Evolutionary conservation across 2,113 vertebrate genomes (phyloP).

Genomic region (Globicephala melas): DNA sequence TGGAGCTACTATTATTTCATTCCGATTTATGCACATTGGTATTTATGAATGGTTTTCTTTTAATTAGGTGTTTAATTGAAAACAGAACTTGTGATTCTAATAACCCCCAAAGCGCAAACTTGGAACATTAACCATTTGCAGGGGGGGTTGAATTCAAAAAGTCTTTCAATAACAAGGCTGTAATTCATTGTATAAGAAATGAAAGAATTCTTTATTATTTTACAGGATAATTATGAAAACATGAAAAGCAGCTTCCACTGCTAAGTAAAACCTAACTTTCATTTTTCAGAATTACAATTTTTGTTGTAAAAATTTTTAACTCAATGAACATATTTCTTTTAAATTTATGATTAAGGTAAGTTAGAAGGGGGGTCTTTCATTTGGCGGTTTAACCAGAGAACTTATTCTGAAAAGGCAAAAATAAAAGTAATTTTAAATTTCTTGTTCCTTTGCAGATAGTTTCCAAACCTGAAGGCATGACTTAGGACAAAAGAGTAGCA

Average conservation of each 20-base stretch:
- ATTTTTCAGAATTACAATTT: conserved; percentile 24
- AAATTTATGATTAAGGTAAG: conserved; percentile 29
- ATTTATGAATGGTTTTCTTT: conserved; percentile 54
- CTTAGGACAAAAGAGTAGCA: not conserved
- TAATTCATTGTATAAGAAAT: not conserved
- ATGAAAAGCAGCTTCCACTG: conserved; percentile 14
- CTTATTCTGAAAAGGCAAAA: conserved; percentile 19
- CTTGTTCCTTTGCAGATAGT: not conserved
- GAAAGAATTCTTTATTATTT: conserved; percentile 61
- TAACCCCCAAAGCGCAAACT: conserved; percentile 42
- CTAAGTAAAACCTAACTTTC: conserved; percentile 51
- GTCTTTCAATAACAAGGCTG: not conserved
- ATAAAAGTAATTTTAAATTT: not conserved
- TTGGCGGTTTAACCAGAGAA: not conserved
- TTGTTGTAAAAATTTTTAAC: not conserved
- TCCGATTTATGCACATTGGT: conserved; percentile 24
- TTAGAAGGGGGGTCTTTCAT: not conserved
- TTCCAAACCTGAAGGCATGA: not conserved
- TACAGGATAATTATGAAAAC: conserved; percentile 15
- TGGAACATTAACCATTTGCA: conserved; percentile 1
- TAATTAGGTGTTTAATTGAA: conserved; percentile 62
- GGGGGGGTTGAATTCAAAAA: not conserved
- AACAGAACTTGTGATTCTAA: conserved; percentile 35
- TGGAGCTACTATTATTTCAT: not conserved
- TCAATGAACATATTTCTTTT: not conserved